Evolutionary conservation across 2,113 vertebrate genomes (phyloP).

Genomic region (Archocentrus centrarchus): DNA sequence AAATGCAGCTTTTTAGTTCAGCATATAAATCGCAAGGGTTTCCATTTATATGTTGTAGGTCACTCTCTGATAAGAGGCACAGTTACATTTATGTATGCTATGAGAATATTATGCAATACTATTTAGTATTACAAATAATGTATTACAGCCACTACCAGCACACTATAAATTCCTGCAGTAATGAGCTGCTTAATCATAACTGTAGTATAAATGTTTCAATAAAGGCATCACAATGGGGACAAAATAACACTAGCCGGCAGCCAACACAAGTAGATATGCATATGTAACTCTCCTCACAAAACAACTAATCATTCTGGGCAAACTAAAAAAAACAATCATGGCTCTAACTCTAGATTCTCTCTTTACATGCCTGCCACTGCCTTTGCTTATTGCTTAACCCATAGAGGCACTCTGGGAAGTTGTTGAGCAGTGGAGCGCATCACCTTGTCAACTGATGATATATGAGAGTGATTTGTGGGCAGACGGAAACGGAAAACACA

Average conservation of each 20-base stretch:
- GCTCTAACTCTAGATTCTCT: slow-evolving; percentile 8
- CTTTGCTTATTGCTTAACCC: slow-evolving; percentile 33
- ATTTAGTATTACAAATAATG: background rate
- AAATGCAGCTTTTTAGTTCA: background rate
- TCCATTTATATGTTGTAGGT: background rate
- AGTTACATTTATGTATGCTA: background rate
- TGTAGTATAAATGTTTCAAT: background rate
- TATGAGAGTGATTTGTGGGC: slow-evolving; percentile 69
- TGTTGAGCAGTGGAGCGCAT: slow-evolving; percentile 48
- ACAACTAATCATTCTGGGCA: slow-evolving; percentile 23
- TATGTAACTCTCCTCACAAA: slow-evolving; percentile 23
- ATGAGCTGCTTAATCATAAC: background rate
- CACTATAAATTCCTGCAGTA: background rate
- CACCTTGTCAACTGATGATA: slow-evolving; percentile 60
- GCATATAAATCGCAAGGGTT: background rate
- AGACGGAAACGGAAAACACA: slow-evolving; percentile 50
- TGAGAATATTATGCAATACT: background rate
- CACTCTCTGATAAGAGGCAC: background rate
- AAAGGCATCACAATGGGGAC: background rate
- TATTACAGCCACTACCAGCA: background rate
- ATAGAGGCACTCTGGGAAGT: slow-evolving; percentile 35
- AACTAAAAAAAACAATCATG: slow-evolving; percentile 11
- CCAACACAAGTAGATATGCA: background rate
- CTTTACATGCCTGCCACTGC: slow-evolving; percentile 14
- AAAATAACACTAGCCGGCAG: background rate